Evolutionary conservation across 2,888 invertebrate species (phyloP).

Genomic region (Dorcus hopei): DNA sequence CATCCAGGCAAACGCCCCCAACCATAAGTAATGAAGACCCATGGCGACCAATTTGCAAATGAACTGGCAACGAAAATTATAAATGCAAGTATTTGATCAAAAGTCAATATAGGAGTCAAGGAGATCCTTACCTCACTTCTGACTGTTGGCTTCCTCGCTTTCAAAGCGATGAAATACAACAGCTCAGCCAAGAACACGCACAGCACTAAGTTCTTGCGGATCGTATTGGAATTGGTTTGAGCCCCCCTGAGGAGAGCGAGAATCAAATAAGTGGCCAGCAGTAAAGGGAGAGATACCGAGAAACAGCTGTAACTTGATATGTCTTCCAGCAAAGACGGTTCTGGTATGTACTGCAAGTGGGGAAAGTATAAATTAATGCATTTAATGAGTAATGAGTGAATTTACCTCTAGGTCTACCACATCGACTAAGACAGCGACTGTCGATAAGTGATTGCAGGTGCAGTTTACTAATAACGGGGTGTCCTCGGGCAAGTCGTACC

Average conservation of each 20-base stretch:
- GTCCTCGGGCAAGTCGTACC: slow-evolving; percentile 52
- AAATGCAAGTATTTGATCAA: neutral
- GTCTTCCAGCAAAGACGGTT: slow-evolving; percentile 80
- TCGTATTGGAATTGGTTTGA: slow-evolving; percentile 88
- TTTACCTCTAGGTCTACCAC: slow-evolving; percentile 81
- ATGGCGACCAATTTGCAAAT: slow-evolving; percentile 88
- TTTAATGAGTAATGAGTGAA: slow-evolving; percentile 3
- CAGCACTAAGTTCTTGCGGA: slow-evolving; percentile 89
- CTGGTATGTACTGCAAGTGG: slow-evolving; percentile 69
- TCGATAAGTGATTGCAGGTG: slow-evolving; percentile 87
- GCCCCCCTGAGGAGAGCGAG: slow-evolving; percentile 77
- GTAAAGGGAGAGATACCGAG: slow-evolving; percentile 75
- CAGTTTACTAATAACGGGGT: slow-evolving; percentile 79
- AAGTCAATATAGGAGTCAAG: neutral
- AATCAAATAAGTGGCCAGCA: slow-evolving; percentile 75
- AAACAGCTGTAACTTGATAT: slow-evolving; percentile 89
- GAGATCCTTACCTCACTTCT: slow-evolving; percentile 68
- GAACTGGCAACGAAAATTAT: slow-evolving; percentile 54
- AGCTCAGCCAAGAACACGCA: slow-evolving; percentile 84
- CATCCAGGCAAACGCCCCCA: slow-evolving; percentile 87
- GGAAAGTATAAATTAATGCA: slow-evolving; percentile 3
- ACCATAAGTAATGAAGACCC: slow-evolving; percentile 89
- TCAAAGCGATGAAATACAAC: slow-evolving; percentile 82
- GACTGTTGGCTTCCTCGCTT: slow-evolving; percentile 74
- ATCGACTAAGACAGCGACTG: slow-evolving; percentile 88